Base-by-base conservation (phyloP, 1,140 invertebrate species). In the Meloidogyne chitwoodi region DNA sequence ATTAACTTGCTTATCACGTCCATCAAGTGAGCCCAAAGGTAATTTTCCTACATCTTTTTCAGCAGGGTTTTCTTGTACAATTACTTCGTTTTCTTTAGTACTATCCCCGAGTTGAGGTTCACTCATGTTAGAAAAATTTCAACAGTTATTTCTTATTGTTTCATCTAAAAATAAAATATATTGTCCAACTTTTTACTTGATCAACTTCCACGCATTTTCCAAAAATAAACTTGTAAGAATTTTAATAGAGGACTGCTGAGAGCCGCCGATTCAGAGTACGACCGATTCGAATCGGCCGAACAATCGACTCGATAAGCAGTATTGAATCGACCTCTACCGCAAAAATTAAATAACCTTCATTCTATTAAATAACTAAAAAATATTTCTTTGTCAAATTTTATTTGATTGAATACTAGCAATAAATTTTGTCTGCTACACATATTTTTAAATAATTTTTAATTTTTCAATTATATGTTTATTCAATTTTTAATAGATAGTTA, bases 71-170 rank as follows among this genome's bases (percentile, higher is more conserved):
- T 41, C 19, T 26, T n/a, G 65, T 63, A 24, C 48, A 12, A 38
- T 62, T 11, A 34, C n/a, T n/a, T 63, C 56, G 61, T 73, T 73
- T 61, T 73, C 71, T 63, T 73, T 73, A 31, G 71, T 26, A 38
- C 71, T 73, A 64, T 73, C 48, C 27, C 48, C 71, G 11, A 26
- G 29, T 73, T 73, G 71, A 73, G 71, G 27, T 22, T 64, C 71
- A 73, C 38, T 64, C 71, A 73, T 73, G 10, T 12, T n/a, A 38
- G 48, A 56, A 48, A 11, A 48, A 56, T 56, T 22, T 48, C 0
- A 56, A 56, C 19, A 56, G 48, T 22, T 56, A 56, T n/a, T 56
- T 56, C 19, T 22, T 56, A 56, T n/a, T 56, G n/a, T 56, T 22
- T 41, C 10, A 56, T 19, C 48, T 56, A 5, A 56, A 56, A 56